These are phyloP conservation scores for Probosciger aterrimus DNA, from an alignment of 2,113 vertebrate species.

Conservation along the genomic window DNA sequence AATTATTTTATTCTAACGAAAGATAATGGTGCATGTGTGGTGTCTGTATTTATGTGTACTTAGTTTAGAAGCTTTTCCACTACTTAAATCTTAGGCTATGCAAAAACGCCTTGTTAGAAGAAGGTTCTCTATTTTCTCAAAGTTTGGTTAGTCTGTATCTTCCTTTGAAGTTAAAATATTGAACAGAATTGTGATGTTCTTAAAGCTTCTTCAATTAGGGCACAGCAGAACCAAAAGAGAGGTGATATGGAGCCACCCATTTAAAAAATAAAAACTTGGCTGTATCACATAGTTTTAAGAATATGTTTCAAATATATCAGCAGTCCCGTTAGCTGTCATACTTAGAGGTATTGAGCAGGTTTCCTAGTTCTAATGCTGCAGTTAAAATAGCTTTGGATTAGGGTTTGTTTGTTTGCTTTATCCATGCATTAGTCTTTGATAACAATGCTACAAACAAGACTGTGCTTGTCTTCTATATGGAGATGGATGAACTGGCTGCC, in stretches of 20 bases:
- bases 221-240: not conserved
- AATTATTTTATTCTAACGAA: not conserved
- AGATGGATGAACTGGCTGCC: constrained; percentile 52
- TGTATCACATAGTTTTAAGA: not conserved
- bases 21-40: rapidly evolving
- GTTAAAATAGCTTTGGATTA: constrained; percentile 47
- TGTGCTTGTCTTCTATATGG: constrained; percentile 46
- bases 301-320: not conserved
- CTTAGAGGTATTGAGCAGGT: not conserved
- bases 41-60: not conserved
- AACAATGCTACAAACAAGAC: constrained; percentile 37
- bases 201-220: not conserved
- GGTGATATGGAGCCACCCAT: not conserved
- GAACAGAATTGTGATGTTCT: not conserved
- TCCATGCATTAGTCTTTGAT: constrained; percentile 29
- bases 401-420: constrained; percentile 58
- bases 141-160: not conserved
- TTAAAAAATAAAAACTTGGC: not conserved
- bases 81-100: not conserved
- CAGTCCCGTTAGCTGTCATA: not conserved
- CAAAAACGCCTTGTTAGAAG: not conserved
- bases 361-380: not conserved
- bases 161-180: not conserved
- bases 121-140: not conserved
- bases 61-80: not conserved